These are phyloP conservation scores for Cirrhinus mrigala DNA, from an alignment of 2,797 vertebrate species.

Conservation along the genomic window DNA sequence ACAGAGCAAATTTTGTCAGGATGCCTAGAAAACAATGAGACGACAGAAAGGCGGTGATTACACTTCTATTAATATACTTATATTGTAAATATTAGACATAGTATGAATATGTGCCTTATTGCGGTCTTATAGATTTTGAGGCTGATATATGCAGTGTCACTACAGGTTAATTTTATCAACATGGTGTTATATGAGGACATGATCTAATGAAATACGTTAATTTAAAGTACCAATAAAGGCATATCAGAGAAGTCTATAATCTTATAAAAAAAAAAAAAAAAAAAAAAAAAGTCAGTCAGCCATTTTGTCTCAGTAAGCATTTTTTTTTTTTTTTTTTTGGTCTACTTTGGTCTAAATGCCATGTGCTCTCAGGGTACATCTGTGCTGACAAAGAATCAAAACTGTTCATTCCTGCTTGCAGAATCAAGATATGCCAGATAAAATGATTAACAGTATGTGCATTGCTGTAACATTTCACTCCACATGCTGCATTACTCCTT, in stretches of 20 bases:
- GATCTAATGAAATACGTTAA: not conserved
- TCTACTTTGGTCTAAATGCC: conserved; percentile 31
- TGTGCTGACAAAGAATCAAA: conserved; percentile 22
- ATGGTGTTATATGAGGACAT: conserved; percentile 4
- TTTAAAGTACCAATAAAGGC: not conserved
- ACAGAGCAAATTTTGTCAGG: not conserved
- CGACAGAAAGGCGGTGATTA: not conserved
- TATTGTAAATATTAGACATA: not conserved
- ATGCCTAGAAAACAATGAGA: not conserved
- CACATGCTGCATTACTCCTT: conserved; percentile 28
- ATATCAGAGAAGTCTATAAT: not conserved
- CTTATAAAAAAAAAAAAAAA: not conserved
- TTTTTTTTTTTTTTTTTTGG: too few relatives aligned
- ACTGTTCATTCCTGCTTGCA: conserved; percentile 10
- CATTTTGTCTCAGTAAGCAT: conserved; percentile 13
- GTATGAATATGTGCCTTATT: too few relatives aligned
- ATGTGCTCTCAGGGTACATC: conserved; percentile 1
- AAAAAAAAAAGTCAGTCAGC: not conserved
- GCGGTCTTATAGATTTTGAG: not conserved
- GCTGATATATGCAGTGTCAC: not conserved
- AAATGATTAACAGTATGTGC: not conserved
- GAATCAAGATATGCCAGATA: not conserved
- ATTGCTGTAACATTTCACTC: not conserved
- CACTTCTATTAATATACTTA: not conserved
- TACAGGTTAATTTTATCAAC: not conserved